phyloP scores from a whole-genome alignment of 2,113 vertebrate genomes.

The Myxocyprinus asiaticus region DNA sequence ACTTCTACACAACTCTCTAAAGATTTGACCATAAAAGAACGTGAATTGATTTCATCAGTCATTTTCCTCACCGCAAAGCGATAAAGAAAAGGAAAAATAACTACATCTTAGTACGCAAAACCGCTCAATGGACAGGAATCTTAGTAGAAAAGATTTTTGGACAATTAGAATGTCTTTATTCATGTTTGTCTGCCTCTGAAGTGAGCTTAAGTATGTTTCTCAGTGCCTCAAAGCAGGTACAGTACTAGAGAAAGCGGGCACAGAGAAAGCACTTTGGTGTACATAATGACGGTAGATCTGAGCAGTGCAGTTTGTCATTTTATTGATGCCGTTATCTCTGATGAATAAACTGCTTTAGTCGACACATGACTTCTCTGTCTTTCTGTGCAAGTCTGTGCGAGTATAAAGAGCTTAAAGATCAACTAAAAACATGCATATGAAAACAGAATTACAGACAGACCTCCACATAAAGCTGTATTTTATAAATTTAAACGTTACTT shows the following conservation, averaged over 20 bases:
- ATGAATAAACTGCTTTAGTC: slow-evolving; percentile 54
- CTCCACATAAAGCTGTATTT: neutral
- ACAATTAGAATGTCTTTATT: no score
- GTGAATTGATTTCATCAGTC: slow-evolving; percentile 23
- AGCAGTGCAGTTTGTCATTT: slow-evolving; percentile 7
- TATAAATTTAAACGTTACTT: neutral
- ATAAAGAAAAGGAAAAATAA: neutral
- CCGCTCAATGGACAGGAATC: no score
- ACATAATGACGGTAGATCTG: slow-evolving; percentile 37
- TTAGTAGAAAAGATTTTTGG: no score
- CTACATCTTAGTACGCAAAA: neutral
- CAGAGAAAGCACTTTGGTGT: slow-evolving; percentile 45
- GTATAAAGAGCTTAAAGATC: neutral
- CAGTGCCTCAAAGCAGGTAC: slow-evolving; percentile 17
- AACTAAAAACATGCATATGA: neutral
- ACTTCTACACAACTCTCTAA: neutral
- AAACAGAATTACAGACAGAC: neutral
- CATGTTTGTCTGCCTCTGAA: slow-evolving; percentile 7
- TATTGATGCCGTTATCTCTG: slow-evolving; percentile 40
- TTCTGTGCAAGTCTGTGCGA: neutral
- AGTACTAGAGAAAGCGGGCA: no score
- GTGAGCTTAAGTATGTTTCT: slow-evolving; percentile 26
- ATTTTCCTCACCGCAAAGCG: neutral
- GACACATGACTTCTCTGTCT: slow-evolving; percentile 37
- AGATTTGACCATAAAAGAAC: neutral